phyloP scores from a whole-genome alignment of 2,888 invertebrate species.

The Chelonus formosanus region DNA sequence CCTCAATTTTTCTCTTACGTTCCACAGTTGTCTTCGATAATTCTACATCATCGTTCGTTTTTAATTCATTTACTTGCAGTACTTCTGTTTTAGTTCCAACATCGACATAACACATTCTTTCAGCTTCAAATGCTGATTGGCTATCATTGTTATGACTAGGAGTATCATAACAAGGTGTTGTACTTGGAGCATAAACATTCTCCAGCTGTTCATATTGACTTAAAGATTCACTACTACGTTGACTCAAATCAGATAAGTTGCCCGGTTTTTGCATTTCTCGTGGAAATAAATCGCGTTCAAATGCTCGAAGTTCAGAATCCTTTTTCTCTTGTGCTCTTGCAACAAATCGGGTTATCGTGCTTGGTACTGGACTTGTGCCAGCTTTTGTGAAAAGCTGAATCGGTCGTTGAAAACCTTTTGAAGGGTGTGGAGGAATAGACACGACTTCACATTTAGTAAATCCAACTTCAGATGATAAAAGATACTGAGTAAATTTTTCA shows the following conservation, averaged over 20 bases:
- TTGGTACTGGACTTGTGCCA: conserved; percentile 35
- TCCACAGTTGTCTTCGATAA: not conserved
- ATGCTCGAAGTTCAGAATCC: conserved; percentile 46
- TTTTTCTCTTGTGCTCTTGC: conserved; percentile 41
- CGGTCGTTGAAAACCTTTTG: conserved; percentile 88
- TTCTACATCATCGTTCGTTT: not conserved
- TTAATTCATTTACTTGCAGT: not conserved
- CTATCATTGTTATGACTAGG: conserved; percentile 53
- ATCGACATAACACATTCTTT: conserved; percentile 41
- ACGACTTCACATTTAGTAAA: conserved; percentile 90
- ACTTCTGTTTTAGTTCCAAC: conserved; percentile 17
- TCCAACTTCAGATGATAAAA: conserved; percentile 89
- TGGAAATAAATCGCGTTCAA: conserved; percentile 54
- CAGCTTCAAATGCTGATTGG: conserved; percentile 39
- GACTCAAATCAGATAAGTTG: conserved; percentile 54
- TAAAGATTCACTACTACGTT: conserved; percentile 57
- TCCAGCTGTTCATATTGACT: conserved; percentile 59
- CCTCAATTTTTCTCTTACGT: conserved; percentile 18
- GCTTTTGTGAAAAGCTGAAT: conserved; percentile 70
- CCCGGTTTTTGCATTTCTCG: conserved; percentile 45
- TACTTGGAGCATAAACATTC: conserved; percentile 60
- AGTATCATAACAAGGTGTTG: conserved; percentile 59
- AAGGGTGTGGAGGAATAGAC: conserved; percentile 81
- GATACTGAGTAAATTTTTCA: conserved; percentile 90
- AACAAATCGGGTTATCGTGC: conserved; percentile 38